Evolutionary conservation across 2,797 vertebrate species (phyloP).

Genomic region (Selene dorsalis): DNA sequence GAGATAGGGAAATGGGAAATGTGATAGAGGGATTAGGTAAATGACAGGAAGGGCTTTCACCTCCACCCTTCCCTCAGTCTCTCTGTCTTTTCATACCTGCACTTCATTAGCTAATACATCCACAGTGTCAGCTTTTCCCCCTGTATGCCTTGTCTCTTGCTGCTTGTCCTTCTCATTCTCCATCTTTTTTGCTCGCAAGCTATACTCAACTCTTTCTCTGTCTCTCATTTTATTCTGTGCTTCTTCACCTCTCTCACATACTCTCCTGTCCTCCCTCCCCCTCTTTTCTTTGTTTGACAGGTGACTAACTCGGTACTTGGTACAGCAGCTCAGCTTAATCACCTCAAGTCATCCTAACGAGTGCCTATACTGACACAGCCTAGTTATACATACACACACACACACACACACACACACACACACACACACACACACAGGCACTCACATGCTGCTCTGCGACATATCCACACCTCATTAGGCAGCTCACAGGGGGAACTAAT

Average conservation of each 20-base stretch:
- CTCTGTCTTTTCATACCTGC: conserved; percentile 44
- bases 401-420: conserved; percentile 20
- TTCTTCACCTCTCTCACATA: conserved; percentile 3
- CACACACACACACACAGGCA: conserved; percentile 16
- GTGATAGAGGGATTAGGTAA: conserved; percentile 69
- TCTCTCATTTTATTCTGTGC: conserved; percentile 18
- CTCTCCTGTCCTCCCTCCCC: neutral
- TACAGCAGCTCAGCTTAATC: conserved; percentile 52
- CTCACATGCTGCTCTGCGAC: conserved; percentile 70
- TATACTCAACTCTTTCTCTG: neutral
- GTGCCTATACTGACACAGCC: conserved; percentile 28
- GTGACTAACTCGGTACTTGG: conserved; percentile 47
- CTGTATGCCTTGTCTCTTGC: neutral
- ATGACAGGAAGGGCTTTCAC: conserved; percentile 66
- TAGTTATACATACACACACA: conserved; percentile 7
- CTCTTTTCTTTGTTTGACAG: conserved; percentile 42
- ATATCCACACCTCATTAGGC: conserved; percentile 79
- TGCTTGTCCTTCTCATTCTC: neutral
- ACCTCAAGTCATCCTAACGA: conserved; percentile 68
- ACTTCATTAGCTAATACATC: conserved; percentile 52
- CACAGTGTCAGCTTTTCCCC: conserved; percentile 35
- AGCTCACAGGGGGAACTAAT: conserved; percentile 82
- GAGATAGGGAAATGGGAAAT: conserved; percentile 55
- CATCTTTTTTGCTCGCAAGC: neutral
- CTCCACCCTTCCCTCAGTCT: conserved; percentile 44